A percentile compares a stretch with the other conserved stretches of the same genome.
Evolutionary conservation across 2,888 invertebrate genomes (phyloP).

Genomic region (Strigamia transsilvanica): DNA sequence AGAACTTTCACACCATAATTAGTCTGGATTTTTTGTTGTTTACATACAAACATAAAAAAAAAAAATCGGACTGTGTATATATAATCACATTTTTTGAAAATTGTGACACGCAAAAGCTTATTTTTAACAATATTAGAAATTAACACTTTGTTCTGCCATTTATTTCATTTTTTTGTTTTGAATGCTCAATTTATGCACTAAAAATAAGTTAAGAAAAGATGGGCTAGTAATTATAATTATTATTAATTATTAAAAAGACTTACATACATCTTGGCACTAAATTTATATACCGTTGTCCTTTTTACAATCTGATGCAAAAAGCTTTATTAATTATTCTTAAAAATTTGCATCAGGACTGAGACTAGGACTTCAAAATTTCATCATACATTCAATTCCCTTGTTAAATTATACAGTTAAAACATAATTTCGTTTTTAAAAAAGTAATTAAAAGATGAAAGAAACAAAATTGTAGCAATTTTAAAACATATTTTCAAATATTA

Average conservation of each 20-base stretch:
- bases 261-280: slow-evolving; percentile 10
- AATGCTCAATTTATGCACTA: neutral
- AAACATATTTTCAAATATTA: neutral
- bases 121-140: too few relatives aligned
- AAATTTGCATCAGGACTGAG: neutral
- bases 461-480: neutral
- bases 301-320: slow-evolving; percentile 14
- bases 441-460: neutral
- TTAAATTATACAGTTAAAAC: neutral
- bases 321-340: neutral
- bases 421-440: neutral
- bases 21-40: too few relatives aligned
- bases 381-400: neutral
- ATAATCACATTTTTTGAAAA: too few relatives aligned
- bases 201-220: neutral
- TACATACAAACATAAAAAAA: too few relatives aligned
- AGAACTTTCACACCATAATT: too few relatives aligned
- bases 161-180: too few relatives aligned
- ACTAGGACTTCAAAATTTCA: slow-evolving; percentile 18
- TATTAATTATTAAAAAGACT: neutral
- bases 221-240: neutral
- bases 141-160: too few relatives aligned
- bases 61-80: too few relatives aligned
- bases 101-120: too few relatives aligned
- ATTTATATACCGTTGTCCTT: slow-evolving; percentile 26